phyloP scores from a whole-genome alignment of 2,797 vertebrate species.

The Enteromius trimaculatus region DNA sequence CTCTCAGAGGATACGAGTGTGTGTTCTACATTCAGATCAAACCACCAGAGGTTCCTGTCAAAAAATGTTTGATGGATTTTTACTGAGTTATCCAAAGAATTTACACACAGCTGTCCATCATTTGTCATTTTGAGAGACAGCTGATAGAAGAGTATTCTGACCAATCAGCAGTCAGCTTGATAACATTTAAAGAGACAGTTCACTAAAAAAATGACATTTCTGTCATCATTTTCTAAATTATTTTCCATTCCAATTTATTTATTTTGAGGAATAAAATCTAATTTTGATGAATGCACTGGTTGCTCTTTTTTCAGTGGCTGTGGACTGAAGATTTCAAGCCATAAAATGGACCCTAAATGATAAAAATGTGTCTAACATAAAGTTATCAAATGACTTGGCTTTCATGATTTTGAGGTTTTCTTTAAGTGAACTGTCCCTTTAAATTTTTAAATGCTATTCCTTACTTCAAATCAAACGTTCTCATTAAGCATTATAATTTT shows the following conservation, averaged over 20 bases:
- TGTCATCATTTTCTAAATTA: not conserved
- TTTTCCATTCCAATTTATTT: not conserved
- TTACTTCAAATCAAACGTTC: not conserved
- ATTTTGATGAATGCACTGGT: not conserved
- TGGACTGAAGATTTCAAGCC: not conserved
- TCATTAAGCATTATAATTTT: not conserved
- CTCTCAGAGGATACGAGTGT: not conserved
- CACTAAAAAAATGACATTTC: not conserved
- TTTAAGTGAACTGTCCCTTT: constrained; percentile 6
- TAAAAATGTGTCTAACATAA: not conserved
- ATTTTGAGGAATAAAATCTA: not conserved
- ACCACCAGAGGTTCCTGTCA: constrained; percentile 22
- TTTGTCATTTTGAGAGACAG: constrained; percentile 27
- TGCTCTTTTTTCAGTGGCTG: not conserved
- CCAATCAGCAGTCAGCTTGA: constrained; percentile 8
- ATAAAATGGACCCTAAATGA: not conserved
- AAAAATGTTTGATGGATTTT: constrained; percentile 25
- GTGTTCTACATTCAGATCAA: constrained; percentile 10
- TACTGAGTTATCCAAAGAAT: constrained; percentile 2
- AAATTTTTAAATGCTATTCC: not conserved
- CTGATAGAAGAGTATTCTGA: not conserved
- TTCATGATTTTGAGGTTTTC: not conserved
- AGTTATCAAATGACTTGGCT: not conserved
- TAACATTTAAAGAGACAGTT: constrained; percentile 24
- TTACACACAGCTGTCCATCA: constrained; percentile 33